Evolutionary conservation across 2,888 invertebrate species (phyloP).

Genomic region (Fragum sueziense): DNA sequence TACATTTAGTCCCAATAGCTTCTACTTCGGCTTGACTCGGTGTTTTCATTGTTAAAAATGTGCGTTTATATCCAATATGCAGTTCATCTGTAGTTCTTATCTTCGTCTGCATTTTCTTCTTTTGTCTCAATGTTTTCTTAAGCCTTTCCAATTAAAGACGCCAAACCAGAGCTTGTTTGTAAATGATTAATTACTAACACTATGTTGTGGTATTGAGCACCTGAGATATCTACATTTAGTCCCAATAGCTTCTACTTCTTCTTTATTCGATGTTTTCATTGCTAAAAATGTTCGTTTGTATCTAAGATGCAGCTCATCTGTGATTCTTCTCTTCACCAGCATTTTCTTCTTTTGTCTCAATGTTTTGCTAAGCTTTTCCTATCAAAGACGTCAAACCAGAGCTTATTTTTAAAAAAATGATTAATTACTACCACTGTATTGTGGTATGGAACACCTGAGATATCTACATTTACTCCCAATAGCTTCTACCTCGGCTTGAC

Average conservation of each 20-base stretch:
- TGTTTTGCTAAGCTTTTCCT: no score
- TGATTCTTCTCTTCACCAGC: constrained; percentile 66
- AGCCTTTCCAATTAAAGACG: no score
- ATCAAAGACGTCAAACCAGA: no score
- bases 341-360: no score
- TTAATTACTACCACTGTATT: no score
- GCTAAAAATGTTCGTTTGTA: constrained; percentile 65
- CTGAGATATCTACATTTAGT: constrained; percentile 64
- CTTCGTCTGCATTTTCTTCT: no score
- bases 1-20: constrained; percentile 59
- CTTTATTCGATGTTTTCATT: constrained; percentile 54
- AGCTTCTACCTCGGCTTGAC: constrained; percentile 63
- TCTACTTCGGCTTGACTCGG: constrained; percentile 64
- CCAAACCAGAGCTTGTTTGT: no score
- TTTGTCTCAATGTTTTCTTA: no score
- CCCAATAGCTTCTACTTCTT: constrained; percentile 67
- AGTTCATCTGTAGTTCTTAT: constrained; percentile 67
- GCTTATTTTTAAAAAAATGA: no score
- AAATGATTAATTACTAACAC: no score
- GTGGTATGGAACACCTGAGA: constrained; percentile 47
- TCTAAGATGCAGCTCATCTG: constrained; percentile 67
- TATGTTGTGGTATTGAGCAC: constrained; percentile 10
- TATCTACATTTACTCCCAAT: constrained; percentile 64
- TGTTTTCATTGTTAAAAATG: constrained; percentile 59
- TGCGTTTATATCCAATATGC: constrained; percentile 66